Conservation (phyloP, 2,797 vertebrate genomes). For the Amblyraja radiata region DNA sequence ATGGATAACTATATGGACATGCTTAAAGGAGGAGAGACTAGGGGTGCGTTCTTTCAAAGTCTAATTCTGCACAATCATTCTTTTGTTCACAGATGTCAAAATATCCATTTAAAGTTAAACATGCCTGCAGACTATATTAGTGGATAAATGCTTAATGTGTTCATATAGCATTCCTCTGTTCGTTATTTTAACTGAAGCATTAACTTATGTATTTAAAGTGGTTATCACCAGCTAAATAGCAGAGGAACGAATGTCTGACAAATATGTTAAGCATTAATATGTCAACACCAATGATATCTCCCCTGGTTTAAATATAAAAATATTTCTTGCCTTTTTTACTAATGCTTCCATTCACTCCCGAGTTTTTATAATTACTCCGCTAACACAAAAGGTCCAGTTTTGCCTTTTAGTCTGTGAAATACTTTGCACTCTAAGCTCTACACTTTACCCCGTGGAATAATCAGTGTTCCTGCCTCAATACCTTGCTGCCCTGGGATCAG, state of each 20-base stretch:
- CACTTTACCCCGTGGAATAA: not conserved
- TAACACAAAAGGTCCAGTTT: not conserved
- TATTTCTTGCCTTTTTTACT: not conserved
- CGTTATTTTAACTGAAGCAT: not conserved
- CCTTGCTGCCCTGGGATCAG: not conserved
- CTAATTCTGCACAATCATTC: not conserved
- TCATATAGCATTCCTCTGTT: not conserved
- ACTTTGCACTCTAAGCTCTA: not conserved
- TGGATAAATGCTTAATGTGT: not conserved
- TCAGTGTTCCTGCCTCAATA: not conserved
- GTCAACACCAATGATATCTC: not conserved
- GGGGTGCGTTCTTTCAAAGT: not conserved
- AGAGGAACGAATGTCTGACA: not conserved
- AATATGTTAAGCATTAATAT: not conserved
- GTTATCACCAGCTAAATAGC: not conserved
- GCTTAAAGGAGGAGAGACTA: not conserved
- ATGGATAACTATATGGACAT: not conserved
- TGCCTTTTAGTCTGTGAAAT: not conserved
- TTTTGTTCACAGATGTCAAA: not conserved
- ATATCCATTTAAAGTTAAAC: not conserved
- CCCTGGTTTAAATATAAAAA: not conserved
- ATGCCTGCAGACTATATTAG: not conserved
- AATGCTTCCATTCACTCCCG: not conserved
- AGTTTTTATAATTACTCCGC: not conserved
- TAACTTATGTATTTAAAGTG: not conserved